Percentiles rank a stretch among this genome's conserved stretches.
phyloP scores from a whole-genome alignment of 2,113 vertebrate genomes.

The Bujurquina vittata region DNA sequence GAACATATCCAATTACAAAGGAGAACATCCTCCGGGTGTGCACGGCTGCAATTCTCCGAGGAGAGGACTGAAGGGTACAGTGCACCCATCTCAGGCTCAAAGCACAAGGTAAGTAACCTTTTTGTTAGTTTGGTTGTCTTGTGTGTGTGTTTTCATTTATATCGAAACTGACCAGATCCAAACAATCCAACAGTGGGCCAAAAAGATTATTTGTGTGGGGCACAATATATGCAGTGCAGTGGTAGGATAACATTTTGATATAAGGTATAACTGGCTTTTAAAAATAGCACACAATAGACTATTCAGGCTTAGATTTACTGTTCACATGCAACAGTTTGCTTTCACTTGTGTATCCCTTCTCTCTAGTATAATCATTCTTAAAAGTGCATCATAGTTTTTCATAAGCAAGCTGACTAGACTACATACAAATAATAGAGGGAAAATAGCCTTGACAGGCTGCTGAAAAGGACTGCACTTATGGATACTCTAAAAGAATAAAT shows the following conservation, averaged over 20 bases:
- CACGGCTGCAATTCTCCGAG: slow-evolving; percentile 20
- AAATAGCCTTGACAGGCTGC: neutral
- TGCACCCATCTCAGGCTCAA: slow-evolving; percentile 16
- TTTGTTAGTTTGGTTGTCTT: neutral
- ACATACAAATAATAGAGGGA: neutral
- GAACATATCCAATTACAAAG: slow-evolving; percentile 64
- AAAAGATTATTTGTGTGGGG: neutral
- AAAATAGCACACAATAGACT: neutral
- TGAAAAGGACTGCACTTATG: neutral
- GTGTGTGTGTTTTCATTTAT: neutral
- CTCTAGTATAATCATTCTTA: neutral
- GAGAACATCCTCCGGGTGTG: slow-evolving; percentile 37
- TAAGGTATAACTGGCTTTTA: neutral
- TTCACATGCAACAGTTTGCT: neutral
- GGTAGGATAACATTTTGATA: neutral
- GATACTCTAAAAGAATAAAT: slow-evolving; percentile 1
- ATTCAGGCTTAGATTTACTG: neutral
- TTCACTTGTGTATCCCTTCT: neutral
- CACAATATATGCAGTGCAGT: neutral
- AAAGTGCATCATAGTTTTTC: neutral
- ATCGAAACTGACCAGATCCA: neutral
- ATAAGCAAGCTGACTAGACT: neutral
- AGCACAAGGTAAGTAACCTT: slow-evolving; percentile 26
- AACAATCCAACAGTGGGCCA: neutral
- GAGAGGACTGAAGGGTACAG: slow-evolving; percentile 21